A percentile compares a stretch with the other conserved stretches of the same genome.
phyloP scores from a whole-genome alignment of 2,888 invertebrate genomes.

The Bombylius major region DNA sequence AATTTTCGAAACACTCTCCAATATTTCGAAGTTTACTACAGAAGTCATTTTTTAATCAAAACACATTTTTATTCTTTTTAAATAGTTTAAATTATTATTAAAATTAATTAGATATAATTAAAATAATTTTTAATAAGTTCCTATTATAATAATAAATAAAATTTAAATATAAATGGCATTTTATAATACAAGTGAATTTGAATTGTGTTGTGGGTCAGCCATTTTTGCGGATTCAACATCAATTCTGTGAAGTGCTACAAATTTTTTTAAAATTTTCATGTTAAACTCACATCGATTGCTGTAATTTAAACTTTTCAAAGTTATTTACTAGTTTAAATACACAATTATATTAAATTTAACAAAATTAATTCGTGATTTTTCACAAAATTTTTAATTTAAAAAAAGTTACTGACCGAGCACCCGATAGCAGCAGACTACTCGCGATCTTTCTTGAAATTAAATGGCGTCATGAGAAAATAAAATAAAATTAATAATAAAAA shows the following conservation, averaged over 20 bases:
- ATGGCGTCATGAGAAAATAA: background rate
- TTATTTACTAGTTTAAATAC: slow-evolving; percentile 6
- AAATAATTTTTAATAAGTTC: too few species aligned
- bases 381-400: slow-evolving; percentile 1
- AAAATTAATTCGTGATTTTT: slow-evolving; percentile 30
- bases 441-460: background rate
- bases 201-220: slow-evolving; percentile 54
- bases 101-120: too few species aligned
- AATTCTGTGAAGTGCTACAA: slow-evolving; percentile 45
- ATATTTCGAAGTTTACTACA: too few species aligned
- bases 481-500: too few species aligned
- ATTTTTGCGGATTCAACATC: slow-evolving; percentile 57
- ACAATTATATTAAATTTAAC: slow-evolving; percentile 17
- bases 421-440: too few species aligned
- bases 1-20: too few species aligned
- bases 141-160: too few species aligned
- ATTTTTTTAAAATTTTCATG: slow-evolving; percentile 35
- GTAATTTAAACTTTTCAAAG: slow-evolving; percentile 38
- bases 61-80: too few species aligned
- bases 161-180: too few species aligned
- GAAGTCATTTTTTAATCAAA: too few species aligned
- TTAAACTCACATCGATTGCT: slow-evolving; percentile 38
- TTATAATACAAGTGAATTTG: background rate
- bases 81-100: too few species aligned
- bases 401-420: background rate